Percentiles rank a stretch among this genome's conserved stretches.
phyloP scores from a whole-genome alignment of 2,113 vertebrate genomes.

The Panthera uncia region DNA sequence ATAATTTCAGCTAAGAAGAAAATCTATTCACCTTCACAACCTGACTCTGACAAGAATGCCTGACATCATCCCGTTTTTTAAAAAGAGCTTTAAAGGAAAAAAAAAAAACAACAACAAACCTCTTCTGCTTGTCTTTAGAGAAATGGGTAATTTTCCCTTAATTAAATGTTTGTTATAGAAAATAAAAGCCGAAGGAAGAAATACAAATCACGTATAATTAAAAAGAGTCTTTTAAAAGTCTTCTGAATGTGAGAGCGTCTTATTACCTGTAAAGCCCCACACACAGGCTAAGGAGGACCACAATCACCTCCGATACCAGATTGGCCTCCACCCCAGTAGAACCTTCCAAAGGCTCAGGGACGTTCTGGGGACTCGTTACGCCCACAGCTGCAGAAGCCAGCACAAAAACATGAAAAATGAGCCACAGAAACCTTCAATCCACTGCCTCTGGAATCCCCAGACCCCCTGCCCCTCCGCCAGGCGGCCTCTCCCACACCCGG shows the following conservation, averaged over 20 bases:
- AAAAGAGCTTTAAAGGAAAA: not conserved
- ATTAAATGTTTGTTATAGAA: constrained; percentile 35
- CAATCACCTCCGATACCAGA: not conserved
- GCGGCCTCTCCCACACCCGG: too few species aligned
- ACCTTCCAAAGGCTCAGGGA: not conserved
- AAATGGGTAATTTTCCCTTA: not conserved
- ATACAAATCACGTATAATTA: not conserved
- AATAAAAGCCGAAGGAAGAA: constrained; percentile 36
- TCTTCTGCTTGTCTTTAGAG: not conserved
- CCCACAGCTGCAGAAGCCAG: not conserved
- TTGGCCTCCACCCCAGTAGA: not conserved
- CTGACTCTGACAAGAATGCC: constrained; percentile 23
- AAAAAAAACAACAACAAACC: not conserved
- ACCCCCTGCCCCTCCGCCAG: not conserved
- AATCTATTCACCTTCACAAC: not conserved
- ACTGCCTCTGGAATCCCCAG: not conserved
- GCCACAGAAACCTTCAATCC: not conserved
- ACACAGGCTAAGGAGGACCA: not conserved
- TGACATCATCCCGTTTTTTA: not conserved
- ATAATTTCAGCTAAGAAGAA: not conserved
- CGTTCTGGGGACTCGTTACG: not conserved
- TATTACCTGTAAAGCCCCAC: not conserved
- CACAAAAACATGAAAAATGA: not conserved
- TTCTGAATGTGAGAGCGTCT: not conserved
- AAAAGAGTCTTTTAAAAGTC: not conserved